Percentiles rank a stretch among this genome's conserved stretches.
phyloP scores from a whole-genome alignment of 2,113 vertebrate species.

The Tor tambroides region DNA sequence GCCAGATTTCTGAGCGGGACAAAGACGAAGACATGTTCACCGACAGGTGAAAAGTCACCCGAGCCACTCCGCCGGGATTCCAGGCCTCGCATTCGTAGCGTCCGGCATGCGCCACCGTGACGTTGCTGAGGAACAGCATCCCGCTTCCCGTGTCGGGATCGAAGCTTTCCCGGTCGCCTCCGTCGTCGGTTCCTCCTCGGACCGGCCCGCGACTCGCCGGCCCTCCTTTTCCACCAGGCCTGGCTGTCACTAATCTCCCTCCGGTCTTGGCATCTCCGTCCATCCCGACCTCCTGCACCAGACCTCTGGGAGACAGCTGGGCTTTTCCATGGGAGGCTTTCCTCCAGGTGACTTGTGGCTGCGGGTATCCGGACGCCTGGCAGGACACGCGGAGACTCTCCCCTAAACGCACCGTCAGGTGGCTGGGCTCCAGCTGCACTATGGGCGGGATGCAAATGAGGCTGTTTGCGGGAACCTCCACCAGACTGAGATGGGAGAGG shows the following conservation, averaged over 20 bases:
- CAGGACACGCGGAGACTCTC: conserved; percentile 87
- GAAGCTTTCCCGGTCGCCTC: conserved; percentile 74
- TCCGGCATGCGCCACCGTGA: conserved; percentile 85
- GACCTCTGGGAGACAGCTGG: conserved; percentile 70
- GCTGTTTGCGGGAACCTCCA: conserved; percentile 84
- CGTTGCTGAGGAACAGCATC: conserved; percentile 87
- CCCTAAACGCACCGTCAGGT: conserved; percentile 80
- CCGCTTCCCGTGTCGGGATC: conserved; percentile 85
- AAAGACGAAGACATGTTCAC: conserved; percentile 83
- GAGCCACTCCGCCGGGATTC: conserved; percentile 84
- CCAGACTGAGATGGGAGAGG: conserved; percentile 83
- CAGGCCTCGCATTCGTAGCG: conserved; percentile 89
- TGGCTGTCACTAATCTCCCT: conserved; percentile 61
- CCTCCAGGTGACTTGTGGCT: conserved; percentile 88
- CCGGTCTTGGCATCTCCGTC: conserved; percentile 61
- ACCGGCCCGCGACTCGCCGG: conserved; percentile 58
- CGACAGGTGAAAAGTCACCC: conserved; percentile 81
- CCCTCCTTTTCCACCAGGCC: conserved; percentile 61
- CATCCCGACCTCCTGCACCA: conserved; percentile 75
- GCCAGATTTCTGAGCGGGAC: conserved; percentile 72
- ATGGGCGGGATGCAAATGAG: conserved; percentile 88
- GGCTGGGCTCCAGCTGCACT: conserved; percentile 83
- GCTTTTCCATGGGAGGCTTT: conserved; percentile 78
- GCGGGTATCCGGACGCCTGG: conserved; percentile 88
- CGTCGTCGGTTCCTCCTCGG: conserved; percentile 67